Percentiles rank a stretch among this genome's conserved stretches.
Evolutionary conservation across 2,888 invertebrate genomes (phyloP).

Genomic region (Limenitis camilla): DNA sequence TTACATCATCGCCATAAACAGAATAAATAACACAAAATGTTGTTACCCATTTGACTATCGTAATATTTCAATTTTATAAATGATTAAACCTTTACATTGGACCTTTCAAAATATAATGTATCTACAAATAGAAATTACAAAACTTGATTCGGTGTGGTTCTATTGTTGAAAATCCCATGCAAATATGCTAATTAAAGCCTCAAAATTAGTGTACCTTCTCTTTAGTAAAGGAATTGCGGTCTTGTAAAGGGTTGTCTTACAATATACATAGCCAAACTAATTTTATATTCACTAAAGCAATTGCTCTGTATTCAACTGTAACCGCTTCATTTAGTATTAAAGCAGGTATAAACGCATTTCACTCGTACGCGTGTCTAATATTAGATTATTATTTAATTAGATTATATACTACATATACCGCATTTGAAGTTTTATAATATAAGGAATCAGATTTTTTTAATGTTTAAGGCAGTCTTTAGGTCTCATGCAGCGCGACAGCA

Average conservation of each 20-base stretch:
- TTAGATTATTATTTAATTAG: no score
- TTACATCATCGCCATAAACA: no score
- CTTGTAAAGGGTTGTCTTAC: conserved; percentile 13
- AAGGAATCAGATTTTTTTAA: no score
- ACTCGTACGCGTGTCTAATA: no score
- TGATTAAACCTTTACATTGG: no score
- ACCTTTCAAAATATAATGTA: not conserved
- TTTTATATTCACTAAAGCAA: conserved; percentile 12
- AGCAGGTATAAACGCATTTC: not conserved
- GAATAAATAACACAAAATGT: no score
- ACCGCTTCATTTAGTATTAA: conserved; percentile 3
- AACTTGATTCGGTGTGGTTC: conserved; percentile 10
- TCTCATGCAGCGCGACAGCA: no score
- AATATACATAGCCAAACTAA: conserved; percentile 11
- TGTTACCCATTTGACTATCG: no score
- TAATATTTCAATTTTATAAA: no score
- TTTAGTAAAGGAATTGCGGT: conserved; percentile 13
- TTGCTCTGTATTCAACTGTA: conserved; percentile 4
- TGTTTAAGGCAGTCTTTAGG: no score
- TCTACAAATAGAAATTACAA: conserved; percentile 4
- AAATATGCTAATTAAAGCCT: conserved; percentile 22
- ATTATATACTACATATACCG: no score
- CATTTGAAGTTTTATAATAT: no score
- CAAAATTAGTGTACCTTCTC: conserved; percentile 16
- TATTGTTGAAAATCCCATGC: conserved; percentile 19